These are phyloP conservation scores for Amblyjoppa proteus DNA, from an alignment of 2,888 invertebrate species.

Conservation along the genomic window DNA sequence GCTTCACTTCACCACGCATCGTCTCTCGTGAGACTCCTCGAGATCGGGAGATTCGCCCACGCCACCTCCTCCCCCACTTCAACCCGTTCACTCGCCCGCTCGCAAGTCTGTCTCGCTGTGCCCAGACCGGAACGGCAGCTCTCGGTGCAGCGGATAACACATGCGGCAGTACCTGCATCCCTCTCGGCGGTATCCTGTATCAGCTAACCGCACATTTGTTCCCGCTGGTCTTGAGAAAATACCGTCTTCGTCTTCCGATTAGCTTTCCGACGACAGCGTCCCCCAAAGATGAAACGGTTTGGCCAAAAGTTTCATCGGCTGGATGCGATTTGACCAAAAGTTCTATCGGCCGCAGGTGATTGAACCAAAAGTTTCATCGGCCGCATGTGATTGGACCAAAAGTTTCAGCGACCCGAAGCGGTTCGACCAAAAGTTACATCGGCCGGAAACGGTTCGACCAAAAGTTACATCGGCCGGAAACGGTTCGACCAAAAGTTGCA, in stretches of 20 bases:
- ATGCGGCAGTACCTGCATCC: slow-evolving; percentile 30
- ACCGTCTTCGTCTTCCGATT: slow-evolving; percentile 17
- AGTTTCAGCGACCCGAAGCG: not conserved
- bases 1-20: slow-evolving; percentile 51
- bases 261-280: not conserved
- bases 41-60: slow-evolving; percentile 83
- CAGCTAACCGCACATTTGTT: slow-evolving; percentile 54
- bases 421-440: not conserved
- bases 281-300: not conserved
- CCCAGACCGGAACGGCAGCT: slow-evolving; percentile 51
- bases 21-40: slow-evolving; percentile 66
- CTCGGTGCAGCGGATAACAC: slow-evolving; percentile 32
- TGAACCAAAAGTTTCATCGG: not conserved
- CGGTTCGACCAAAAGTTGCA: not conserved
- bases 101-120: slow-evolving; percentile 51
- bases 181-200: slow-evolving; percentile 41
- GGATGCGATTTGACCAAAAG: not conserved
- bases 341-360: not conserved
- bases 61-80: slow-evolving; percentile 56
- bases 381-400: not conserved
- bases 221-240: slow-evolving; percentile 27
- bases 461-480: not conserved
- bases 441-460: not conserved
- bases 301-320: not conserved
- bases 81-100: slow-evolving; percentile 66